Base-by-base conservation (phyloP, 2,888 invertebrate genomes). In the Spialia ferax region DNA sequence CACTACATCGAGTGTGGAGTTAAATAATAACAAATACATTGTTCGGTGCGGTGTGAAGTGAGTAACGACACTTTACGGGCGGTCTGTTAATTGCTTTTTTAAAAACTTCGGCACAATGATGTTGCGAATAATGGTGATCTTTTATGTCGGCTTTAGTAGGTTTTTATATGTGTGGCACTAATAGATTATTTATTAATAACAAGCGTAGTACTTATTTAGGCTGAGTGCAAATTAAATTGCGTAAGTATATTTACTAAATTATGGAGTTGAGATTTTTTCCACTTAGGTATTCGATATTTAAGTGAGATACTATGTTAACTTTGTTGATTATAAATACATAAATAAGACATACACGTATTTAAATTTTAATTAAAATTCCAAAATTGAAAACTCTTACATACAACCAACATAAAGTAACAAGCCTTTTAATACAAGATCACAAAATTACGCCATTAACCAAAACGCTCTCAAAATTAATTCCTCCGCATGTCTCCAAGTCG, bases 1-100 rank as follows among this genome's bases (percentile, higher is more conserved):
- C 76, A 74, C 77, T 79, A 69, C 73, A 74, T 74, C 71, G 75
- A 81, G 85, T 83, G 81, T 77, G 76, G 80, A 77, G 74, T 85
- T 88, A 84, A 88, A 91, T 85, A 88, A 89, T 88, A 88, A 88
- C 88, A 86, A 88, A 89, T 88, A 76, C 73, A 87, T 88, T 84
- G 85, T 87, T 81, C 77, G 71, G 76, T 77, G 76, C 78, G 78
- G 82, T 82, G 79, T 80, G 76, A 79, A 79, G 77, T 74, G 79
- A 60, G 74, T 83, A 83, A 81, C 81, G 79, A 78, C 78, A 61
- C 79, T 82, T 81, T 81, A 81, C 82, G 81, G 82, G 79, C 74
- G 83, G 85, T 82, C 81, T 69, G 70, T 69, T 85, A 80, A 88
- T 88, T 83, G 82, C 75, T 77, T 78, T 79, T 78, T 82, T 87